Conservation (phyloP, 2,113 vertebrate species). For the Symphodus melops region DNA sequence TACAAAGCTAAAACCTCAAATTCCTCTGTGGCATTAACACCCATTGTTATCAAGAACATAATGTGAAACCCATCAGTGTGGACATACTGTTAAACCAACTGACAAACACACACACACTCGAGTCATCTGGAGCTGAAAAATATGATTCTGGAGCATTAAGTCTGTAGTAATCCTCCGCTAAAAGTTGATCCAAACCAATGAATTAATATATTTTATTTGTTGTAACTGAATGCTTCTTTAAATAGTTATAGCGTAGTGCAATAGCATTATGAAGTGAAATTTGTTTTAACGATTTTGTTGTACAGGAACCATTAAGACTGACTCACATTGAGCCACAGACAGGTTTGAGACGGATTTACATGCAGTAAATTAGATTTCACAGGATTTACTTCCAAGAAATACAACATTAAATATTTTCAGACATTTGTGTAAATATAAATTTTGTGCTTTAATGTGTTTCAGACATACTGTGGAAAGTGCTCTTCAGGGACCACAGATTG, state of each 20-base stretch:
- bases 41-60: too few relatives aligned
- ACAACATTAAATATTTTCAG: conserved; percentile 9
- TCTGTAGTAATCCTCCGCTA: background rate
- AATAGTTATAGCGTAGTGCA: too few relatives aligned
- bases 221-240: background rate
- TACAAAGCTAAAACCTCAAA: too few relatives aligned
- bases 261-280: too few relatives aligned
- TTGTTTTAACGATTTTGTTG: too few relatives aligned
- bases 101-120: background rate
- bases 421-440: background rate
- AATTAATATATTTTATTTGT: background rate
- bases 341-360: background rate
- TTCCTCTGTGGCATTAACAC: too few relatives aligned
- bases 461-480: conserved; percentile 4
- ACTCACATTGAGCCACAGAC: background rate
- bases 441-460: conserved; percentile 1
- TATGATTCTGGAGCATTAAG: background rate
- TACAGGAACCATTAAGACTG: background rate
- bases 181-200: conserved; percentile 7
- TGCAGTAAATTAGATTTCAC: background rate
- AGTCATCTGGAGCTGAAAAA: background rate
- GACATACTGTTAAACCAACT: too few relatives aligned
- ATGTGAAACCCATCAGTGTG: too few relatives aligned
- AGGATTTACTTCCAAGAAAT: conserved; percentile 13
- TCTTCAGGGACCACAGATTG: conserved; percentile 1